Base-by-base conservation (phyloP, 2,888 invertebrate species). In the Pristionchus fissidentatus region DNA sequence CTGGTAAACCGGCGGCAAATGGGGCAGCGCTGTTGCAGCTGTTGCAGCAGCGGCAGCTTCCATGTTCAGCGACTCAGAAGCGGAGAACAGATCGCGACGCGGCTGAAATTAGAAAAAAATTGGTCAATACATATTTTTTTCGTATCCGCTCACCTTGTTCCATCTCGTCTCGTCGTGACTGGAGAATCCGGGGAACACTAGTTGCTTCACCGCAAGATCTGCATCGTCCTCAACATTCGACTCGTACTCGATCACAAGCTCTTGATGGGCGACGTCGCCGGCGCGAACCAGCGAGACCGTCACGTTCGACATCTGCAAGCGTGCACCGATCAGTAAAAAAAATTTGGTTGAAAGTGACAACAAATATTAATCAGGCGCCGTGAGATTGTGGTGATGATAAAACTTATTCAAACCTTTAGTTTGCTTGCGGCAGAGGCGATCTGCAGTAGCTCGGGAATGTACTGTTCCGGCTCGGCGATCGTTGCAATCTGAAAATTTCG, bases 401-500 rank as follows among this genome's bases (percentile, higher is more conserved):
- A 10, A 62, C 29, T 35, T 57, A 57, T 1, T 35, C 52, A 15
- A 26, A 86, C 86, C 83, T 88, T 89, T 55, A 89, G 82, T 73
- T 89, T 88, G 84, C 87, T 88, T n/a, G 89, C 89, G 29, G 88
- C 86, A 55, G 88, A 87, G 3, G 89, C 89, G 32, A 89, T 85
- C 83, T 88, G 87, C 32, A 89, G 84, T 19, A 89, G 83, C 55
- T 88, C 87, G 22, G 89, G 88, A 62, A 88, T 87, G 70, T 87
- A 88, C 29, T 86, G 84, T 46, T 89, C 89, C 26, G 87, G 84
- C 52, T 88, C 88, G 73, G 87, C 86, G 43, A 88, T 85, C 0
- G 88, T 87, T 83, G 87, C 87, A 1, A 86, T 85, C 70, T 87
- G 84, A 0, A 82, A n/a, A 43, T 0, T 3, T 57, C 0, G 26